These are phyloP conservation scores for Stegana nigrithorax DNA, from an alignment of 2,888 invertebrate genomes.

Conservation along the genomic window DNA sequence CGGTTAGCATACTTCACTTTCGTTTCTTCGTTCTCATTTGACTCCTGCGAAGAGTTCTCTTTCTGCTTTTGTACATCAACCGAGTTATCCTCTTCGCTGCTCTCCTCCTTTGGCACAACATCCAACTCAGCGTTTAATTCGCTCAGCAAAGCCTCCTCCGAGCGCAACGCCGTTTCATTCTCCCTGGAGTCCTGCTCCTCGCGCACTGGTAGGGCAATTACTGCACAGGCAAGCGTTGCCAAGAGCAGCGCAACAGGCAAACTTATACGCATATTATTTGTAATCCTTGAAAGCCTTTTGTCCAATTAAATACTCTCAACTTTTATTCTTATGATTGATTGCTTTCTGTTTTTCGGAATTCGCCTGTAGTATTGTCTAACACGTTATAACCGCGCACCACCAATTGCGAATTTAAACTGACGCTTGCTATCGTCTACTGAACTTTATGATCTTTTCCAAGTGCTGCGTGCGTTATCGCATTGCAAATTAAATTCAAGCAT, in stretches of 20 bases:
- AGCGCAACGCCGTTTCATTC: too few species aligned
- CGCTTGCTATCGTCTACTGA: constrained; percentile 20
- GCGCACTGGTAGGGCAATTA: not conserved
- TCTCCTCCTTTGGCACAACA: not conserved
- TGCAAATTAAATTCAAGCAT: not conserved
- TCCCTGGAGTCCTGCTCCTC: not conserved
- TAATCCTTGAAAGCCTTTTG: not conserved
- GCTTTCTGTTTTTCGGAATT: not conserved
- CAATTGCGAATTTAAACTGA: constrained; percentile 33
- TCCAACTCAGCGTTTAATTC: not conserved
- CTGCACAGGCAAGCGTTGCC: not conserved
- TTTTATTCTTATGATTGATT: not conserved
- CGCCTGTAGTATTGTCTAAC: not conserved
- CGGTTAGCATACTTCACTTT: not conserved
- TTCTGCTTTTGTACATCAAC: not conserved
- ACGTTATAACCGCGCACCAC: constrained; percentile 28
- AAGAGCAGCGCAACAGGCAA: not conserved
- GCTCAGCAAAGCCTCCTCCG: constrained; percentile 2
- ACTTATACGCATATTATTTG: not conserved
- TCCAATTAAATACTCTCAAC: not conserved
- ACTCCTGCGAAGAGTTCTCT: not conserved
- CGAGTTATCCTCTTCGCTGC: not conserved
- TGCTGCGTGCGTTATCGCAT: constrained; percentile 8
- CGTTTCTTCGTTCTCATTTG: not conserved
- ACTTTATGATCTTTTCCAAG: constrained; percentile 30